phyloP scores from a whole-genome alignment of 2,888 invertebrate species.

The Cenopis cana region DNA sequence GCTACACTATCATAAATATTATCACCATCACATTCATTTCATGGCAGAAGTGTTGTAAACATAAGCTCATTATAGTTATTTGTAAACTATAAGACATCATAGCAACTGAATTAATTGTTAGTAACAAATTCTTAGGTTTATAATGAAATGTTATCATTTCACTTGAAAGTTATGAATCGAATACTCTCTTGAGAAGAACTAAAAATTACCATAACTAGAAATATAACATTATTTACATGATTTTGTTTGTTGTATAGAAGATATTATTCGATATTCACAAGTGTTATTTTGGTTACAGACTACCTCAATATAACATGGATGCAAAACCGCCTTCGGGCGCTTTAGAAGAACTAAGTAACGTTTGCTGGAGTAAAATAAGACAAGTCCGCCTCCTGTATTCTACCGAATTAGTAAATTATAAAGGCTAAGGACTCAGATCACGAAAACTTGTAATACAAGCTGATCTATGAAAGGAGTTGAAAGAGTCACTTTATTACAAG shows the following conservation, averaged over 20 bases:
- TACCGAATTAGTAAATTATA: background rate
- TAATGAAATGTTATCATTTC: background rate
- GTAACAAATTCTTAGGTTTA: background rate
- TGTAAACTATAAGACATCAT: background rate
- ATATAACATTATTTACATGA: too few relatives aligned
- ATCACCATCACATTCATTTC: background rate
- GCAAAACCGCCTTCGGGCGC: constrained; percentile 8
- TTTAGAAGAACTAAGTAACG: constrained; percentile 22
- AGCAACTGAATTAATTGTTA: constrained; percentile 5
- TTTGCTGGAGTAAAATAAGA: constrained; percentile 7
- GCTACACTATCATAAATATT: too few relatives aligned
- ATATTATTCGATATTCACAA: background rate
- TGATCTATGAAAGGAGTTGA: too few relatives aligned
- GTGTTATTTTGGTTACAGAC: constrained; percentile 17
- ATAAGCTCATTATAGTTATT: constrained; percentile 13
- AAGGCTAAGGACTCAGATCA: background rate
- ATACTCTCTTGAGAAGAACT: constrained; percentile 23
- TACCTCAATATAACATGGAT: constrained; percentile 6
- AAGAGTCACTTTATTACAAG: too few relatives aligned
- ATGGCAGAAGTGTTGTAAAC: constrained; percentile 5
- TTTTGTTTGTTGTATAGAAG: background rate
- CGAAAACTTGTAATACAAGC: too few relatives aligned
- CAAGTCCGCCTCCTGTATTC: constrained; percentile 21
- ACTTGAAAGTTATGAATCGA: constrained; percentile 7
- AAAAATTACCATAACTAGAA: background rate